These are phyloP conservation scores for Liodrosophila aerea DNA, from an alignment of 2,888 invertebrate species.

Conservation along the genomic window DNA sequence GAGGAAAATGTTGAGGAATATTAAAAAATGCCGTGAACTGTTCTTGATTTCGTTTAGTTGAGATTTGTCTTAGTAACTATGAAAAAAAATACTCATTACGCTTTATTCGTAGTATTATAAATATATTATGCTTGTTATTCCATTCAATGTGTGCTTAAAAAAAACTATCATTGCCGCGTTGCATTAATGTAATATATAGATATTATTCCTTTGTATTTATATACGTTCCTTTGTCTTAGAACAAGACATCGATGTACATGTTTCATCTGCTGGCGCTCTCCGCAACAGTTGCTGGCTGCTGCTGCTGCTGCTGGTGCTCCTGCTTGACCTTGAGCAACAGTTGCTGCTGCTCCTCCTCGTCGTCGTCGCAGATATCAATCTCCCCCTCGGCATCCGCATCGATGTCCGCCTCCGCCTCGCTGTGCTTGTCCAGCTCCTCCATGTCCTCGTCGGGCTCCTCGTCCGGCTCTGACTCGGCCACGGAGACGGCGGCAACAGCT, in stretches of 20 bases:
- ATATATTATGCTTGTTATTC: not conserved
- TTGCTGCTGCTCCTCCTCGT: slow-evolving; percentile 68
- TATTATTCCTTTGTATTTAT: too few species aligned
- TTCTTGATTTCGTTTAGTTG: slow-evolving; percentile 8
- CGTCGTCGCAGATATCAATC: slow-evolving; percentile 79
- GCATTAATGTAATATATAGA: too few species aligned
- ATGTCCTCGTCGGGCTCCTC: slow-evolving; percentile 35
- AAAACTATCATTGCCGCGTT: slow-evolving; percentile 47
- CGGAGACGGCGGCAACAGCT: slow-evolving; percentile 43
- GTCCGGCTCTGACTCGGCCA: slow-evolving; percentile 54
- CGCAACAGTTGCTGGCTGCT: slow-evolving; percentile 27
- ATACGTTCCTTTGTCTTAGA: slow-evolving; percentile 71
- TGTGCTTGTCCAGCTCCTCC: slow-evolving; percentile 8
- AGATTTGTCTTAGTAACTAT: too few species aligned
- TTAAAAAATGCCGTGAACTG: slow-evolving; percentile 16
- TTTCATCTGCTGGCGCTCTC: slow-evolving; percentile 73
- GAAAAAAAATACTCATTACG: too few species aligned
- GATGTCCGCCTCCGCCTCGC: slow-evolving; percentile 21
- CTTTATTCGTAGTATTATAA: too few species aligned
- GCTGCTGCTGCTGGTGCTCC: slow-evolving; percentile 48
- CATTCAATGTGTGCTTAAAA: slow-evolving; percentile 5
- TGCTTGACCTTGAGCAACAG: slow-evolving; percentile 69
- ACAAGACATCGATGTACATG: slow-evolving; percentile 79
- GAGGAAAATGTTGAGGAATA: not conserved
- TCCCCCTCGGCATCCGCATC: slow-evolving; percentile 60